Evolutionary conservation across 2,797 vertebrate genomes (phyloP), one percentile per base, ranked within the genome.

Genomic region (Diplodus puntazzo): DNA sequence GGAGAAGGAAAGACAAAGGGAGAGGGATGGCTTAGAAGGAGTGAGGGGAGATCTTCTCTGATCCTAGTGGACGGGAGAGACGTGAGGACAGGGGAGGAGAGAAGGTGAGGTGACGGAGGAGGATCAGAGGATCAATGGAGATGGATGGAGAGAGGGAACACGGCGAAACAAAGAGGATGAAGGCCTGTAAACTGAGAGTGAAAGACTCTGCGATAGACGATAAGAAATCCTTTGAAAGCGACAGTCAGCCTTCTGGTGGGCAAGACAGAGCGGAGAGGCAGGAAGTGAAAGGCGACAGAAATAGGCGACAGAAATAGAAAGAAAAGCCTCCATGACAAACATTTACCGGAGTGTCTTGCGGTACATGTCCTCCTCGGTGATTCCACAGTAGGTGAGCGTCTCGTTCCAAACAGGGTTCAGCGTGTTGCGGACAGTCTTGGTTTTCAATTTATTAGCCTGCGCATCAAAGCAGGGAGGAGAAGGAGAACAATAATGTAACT

Each of bases 391-490:
- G 1, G 94, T 96, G 77, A 98, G 95, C 2, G 94, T 96, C 92
- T 98, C 97, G 0, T 97, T 97, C 97, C 97, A 98, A 64, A 96
- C 94, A 0, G 97, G 97, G 85, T 98, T 97, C 89, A 98, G 91
- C 0, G 96, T 97, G 92, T 98, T 98, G 71, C 96, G 95, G 69
- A 97, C 96, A 0, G 94, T 97, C 92, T 96, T 97, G 2, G 97
- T 98, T 93, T 97, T 98, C 90, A 98, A 92, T 89, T 98, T 98
- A 87, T 98, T 98, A 66, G 97, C 97, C 97, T 98, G 82, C 61
- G 50, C 50, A 60, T 65, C 42, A 72, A 61, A 75, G 67, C 62
- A 58, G 48, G 69, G 23, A 75, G 34, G 52, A 67, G 23, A 34
- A 59, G 30, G 48, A 68, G 72, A 75, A 71, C 55, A 45, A 59